Evolutionary conservation across 2,888 invertebrate species (phyloP).

Genomic region (Oligia fasciuncula): DNA sequence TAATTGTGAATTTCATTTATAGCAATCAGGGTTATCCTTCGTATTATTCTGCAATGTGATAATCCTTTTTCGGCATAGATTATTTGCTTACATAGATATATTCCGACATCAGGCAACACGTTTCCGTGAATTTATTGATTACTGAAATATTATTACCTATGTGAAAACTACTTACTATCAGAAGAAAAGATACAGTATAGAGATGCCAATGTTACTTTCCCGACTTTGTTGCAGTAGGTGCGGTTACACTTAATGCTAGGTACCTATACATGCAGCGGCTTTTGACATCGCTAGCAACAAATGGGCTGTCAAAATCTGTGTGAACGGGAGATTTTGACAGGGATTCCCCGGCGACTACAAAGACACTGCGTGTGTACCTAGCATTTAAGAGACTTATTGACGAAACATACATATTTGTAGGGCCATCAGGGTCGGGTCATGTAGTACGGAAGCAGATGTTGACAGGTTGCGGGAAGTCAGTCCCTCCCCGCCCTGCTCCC

Average conservation of each 20-base stretch:
- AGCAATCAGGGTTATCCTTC: not conserved
- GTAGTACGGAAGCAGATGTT: slow-evolving; percentile 83
- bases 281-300: not conserved
- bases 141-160: not conserved
- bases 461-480: slow-evolving; percentile 72
- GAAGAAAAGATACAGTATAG: not conserved
- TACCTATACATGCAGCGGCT: not conserved
- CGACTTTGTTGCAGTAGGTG: not conserved
- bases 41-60: too few relatives aligned
- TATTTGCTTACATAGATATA: not conserved
- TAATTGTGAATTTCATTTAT: not conserved
- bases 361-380: not conserved
- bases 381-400: slow-evolving; percentile 33
- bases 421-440: slow-evolving; percentile 71
- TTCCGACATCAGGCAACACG: not conserved
- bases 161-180: not conserved
- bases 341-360: too few relatives aligned
- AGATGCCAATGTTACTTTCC: not conserved
- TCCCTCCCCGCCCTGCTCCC: slow-evolving; percentile 60
- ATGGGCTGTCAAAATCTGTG: not conserved
- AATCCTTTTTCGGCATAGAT: not conserved
- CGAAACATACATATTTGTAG: slow-evolving; percentile 68
- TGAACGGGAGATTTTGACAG: not conserved
- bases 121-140: not conserved
- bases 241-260: not conserved